Percentiles rank a stretch among this genome's conserved stretches.
Evolutionary conservation across 2,888 invertebrate genomes (phyloP).

Genomic region (Portevinia maculata): DNA sequence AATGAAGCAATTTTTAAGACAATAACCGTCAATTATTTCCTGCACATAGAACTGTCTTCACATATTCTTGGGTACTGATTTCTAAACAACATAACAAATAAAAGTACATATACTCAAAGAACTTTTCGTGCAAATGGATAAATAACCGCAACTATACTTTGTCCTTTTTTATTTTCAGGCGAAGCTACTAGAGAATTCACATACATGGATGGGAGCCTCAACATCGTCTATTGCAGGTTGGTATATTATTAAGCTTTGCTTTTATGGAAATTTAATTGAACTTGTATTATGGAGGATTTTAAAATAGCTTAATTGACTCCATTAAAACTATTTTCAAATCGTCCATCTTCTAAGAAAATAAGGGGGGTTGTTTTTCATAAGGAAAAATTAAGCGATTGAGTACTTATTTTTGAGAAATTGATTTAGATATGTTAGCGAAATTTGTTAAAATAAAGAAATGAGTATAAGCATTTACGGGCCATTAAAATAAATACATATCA

Average conservation of each 20-base stretch:
- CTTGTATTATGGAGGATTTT: neutral
- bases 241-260: slow-evolving; percentile 77
- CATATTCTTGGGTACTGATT: neutral
- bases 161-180: slow-evolving; percentile 88
- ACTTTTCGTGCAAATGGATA: slow-evolving; percentile 41
- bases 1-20: slow-evolving; percentile 52
- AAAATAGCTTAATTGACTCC: neutral
- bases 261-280: slow-evolving; percentile 17
- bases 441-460: no score
- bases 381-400: no score
- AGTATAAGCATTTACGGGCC: no score
- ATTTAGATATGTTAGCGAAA: no score
- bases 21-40: slow-evolving; percentile 28
- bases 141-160: slow-evolving; percentile 36
- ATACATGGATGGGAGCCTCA: slow-evolving; percentile 95
- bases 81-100: slow-evolving; percentile 3
- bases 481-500: no score
- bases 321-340: no score
- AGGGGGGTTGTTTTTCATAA: no score
- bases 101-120: neutral
- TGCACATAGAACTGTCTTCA: neutral
- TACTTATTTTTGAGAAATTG: no score
- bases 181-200: slow-evolving; percentile 95
- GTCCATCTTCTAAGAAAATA: no score
- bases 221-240: slow-evolving; percentile 96